Evolutionary conservation across 1,140 invertebrate species (phyloP).

Genomic region (Drosophila eugracilis): DNA sequence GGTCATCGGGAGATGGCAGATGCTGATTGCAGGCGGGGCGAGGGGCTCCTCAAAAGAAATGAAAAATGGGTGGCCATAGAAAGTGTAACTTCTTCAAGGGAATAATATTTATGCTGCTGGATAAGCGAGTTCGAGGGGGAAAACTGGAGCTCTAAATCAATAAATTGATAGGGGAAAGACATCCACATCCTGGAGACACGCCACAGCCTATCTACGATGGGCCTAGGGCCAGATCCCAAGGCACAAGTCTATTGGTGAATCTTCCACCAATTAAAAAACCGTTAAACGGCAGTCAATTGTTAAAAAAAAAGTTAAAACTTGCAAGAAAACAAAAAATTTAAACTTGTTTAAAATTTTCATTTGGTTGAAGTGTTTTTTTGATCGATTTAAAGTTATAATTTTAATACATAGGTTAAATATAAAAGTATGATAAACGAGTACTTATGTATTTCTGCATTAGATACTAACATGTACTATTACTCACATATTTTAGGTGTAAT

Average conservation of each 20-base stretch:
- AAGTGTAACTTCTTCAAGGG: constrained; percentile 59
- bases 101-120: constrained; percentile 40
- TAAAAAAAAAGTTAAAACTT: background rate
- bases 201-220: constrained; percentile 19
- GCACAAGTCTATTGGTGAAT: constrained; percentile 12
- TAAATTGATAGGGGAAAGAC: constrained; percentile 39
- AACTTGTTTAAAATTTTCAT: too few species aligned
- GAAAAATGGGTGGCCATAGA: constrained; percentile 50
- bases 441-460: too few species aligned
- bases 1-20: constrained; percentile 63
- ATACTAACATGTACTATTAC: too few species aligned
- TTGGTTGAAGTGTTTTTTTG: too few species aligned
- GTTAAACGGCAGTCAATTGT: background rate
- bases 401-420: too few species aligned
- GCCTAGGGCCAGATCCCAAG: constrained; percentile 2
- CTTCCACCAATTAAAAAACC: constrained; percentile 16
- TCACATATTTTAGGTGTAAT: too few species aligned
- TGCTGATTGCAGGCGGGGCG: constrained; percentile 38
- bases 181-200: constrained; percentile 34
- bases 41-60: constrained; percentile 5
- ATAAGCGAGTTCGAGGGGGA: constrained; percentile 2
- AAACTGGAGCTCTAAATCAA: constrained; percentile 20
- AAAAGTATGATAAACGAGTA: too few species aligned
- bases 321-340: background rate
- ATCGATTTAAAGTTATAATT: too few species aligned